Base-by-base conservation (phyloP, 1,140 invertebrate genomes). In the Campoletis sonorensis region DNA sequence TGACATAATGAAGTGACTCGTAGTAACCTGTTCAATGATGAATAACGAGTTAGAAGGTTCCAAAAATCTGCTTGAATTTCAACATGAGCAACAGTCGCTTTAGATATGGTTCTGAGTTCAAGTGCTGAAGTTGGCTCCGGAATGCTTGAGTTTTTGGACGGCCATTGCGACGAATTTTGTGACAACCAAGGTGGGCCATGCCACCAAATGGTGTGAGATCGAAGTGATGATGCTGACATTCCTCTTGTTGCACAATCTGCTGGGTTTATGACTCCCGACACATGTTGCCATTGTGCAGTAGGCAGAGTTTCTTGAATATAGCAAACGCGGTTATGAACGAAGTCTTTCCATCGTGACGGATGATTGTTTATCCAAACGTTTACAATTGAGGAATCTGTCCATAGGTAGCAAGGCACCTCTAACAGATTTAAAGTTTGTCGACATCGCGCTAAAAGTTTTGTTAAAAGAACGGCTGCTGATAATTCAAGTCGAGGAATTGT, bases 401-500 rank as follows among this genome's bases (percentile, higher is more conserved):
- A 75, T 3, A 54, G 23, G 18, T 30, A 30, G 18, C 21, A 27
- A 21, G 72, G 49, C 10, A 33, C 21, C 7, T 11, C 40, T 23
- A 11, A 11, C 4, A 30, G 16, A 27, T 54, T 33, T 23, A 54
- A 64, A 15, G 27, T 23, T 27, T 64, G 3, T 23, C 23, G 5
- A 64, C 61, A 64, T 7, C 27, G 61, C 23, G 23, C 27, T 3
- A 26, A 27, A 8, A 64, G 27, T 64, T 64, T 64, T 7, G 61
- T 64, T 27, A 88, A 61, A 4, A 90, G 64, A 16, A 88, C 58
- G 0, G 90, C 89, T 40, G 81, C 88, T 80, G 84, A 87, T 13
- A 91, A 75, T 83, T 91, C 90, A 15, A 92, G 79, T 37, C 88
- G 76, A 8, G 88, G 90, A 16, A 92, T 79, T 10, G 88, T 85